A percentile compares a stretch with the other conserved stretches of the same genome.
Conservation (phyloP, 1,140 invertebrate species). For the Dendrolimus kikuchii region DNA sequence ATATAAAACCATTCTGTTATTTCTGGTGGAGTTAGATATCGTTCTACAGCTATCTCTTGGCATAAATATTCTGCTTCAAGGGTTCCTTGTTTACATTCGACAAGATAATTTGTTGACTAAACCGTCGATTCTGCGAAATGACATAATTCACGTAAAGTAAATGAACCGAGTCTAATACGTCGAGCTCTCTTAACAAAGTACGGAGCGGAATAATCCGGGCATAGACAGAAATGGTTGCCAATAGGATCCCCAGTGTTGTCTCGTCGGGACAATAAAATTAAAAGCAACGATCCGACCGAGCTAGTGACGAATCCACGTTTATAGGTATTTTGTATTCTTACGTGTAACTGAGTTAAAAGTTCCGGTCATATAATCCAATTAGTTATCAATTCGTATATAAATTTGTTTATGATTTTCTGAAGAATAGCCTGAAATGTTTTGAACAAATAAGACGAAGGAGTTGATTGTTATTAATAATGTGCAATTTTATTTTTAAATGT, state of each 20-base stretch:
- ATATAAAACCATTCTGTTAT: too few relatives aligned
- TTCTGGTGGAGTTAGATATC: too few relatives aligned
- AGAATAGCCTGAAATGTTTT: too few relatives aligned
- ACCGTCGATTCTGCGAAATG: constrained; percentile 2
- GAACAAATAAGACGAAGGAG: too few relatives aligned
- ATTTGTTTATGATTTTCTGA: too few relatives aligned
- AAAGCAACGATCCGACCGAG: constrained; percentile 8
- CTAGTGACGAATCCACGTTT: constrained; percentile 1
- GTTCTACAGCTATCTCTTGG: too few relatives aligned
- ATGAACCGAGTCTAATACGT: not conserved
- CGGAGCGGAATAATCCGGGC: constrained; percentile 9
- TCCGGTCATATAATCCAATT: too few relatives aligned
- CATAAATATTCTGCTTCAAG: not conserved
- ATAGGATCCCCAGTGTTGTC: constrained; percentile 3
- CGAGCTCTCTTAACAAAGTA: constrained; percentile 5
- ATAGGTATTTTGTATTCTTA: constrained; percentile 13
- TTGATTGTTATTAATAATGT: too few relatives aligned
- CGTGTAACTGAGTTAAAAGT: constrained; percentile 5
- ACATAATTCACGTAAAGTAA: not conserved
- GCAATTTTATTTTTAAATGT: too few relatives aligned
- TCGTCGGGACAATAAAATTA: constrained; percentile 14
- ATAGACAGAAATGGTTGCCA: constrained; percentile 8
- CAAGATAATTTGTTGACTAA: constrained; percentile 2
- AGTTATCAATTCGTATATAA: too few relatives aligned
- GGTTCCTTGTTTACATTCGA: constrained; percentile 1